Evolutionary conservation across 2,888 invertebrate genomes (phyloP).

Genomic region (Toxonevra muliebris): DNA sequence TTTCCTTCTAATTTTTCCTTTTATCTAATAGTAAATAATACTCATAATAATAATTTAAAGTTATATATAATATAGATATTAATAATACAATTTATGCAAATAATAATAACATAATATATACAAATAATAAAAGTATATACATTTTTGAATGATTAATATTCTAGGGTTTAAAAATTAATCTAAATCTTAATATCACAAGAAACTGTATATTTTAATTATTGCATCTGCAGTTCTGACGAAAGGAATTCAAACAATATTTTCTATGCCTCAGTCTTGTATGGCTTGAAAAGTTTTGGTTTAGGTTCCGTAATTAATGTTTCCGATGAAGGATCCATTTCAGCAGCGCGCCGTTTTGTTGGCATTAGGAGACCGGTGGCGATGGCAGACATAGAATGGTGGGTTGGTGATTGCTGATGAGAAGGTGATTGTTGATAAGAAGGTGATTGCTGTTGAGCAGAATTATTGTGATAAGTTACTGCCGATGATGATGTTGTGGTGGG

Average conservation of each 20-base stretch:
- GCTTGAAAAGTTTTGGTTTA: conserved; percentile 78
- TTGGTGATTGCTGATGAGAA: conserved; percentile 28
- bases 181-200: too few species aligned
- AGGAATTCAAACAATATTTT: conserved; percentile 4
- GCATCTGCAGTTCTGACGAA: too few species aligned
- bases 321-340: conserved; percentile 51
- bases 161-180: too few species aligned
- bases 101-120: too few species aligned
- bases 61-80: too few species aligned
- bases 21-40: too few species aligned
- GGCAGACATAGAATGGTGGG: conserved; percentile 18
- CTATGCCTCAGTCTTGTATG: conserved; percentile 71
- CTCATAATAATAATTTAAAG: too few species aligned
- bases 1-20: too few species aligned
- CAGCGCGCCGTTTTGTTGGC: conserved; percentile 37
- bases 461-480: conserved; percentile 13
- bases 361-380: conserved; percentile 14
- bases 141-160: too few species aligned
- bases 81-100: too few species aligned
- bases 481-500: conserved; percentile 12
- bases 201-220: too few species aligned
- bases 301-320: conserved; percentile 52
- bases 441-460: conserved; percentile 17
- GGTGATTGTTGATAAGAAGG: background rate
- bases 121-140: too few species aligned